Evolutionary conservation across 2,113 vertebrate species (phyloP).

Genomic region (Nannobrachium achirus): DNA sequence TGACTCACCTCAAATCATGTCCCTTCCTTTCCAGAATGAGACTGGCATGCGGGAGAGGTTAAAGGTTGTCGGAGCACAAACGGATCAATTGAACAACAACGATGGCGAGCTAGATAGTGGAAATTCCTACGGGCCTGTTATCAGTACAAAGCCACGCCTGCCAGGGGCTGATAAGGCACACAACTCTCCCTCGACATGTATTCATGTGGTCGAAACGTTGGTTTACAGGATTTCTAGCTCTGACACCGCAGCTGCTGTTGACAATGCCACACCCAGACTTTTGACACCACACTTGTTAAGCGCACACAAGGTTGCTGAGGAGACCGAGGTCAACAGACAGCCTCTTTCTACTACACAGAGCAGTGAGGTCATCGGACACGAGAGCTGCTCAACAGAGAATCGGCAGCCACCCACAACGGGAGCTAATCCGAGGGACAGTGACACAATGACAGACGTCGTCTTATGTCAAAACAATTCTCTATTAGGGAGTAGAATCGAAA

Average conservation of each 20-base stretch:
- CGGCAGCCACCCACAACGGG: neutral
- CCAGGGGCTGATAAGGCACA: slow-evolving; percentile 18
- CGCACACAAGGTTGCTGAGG: slow-evolving; percentile 21
- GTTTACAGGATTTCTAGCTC: slow-evolving; percentile 58
- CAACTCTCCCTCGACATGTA: slow-evolving; percentile 24
- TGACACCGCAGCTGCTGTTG: slow-evolving; percentile 4
- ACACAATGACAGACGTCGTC: slow-evolving; percentile 38
- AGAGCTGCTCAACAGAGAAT: slow-evolving; percentile 43
- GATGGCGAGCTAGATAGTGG: neutral
- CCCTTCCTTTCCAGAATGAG: slow-evolving; percentile 36
- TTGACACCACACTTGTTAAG: slow-evolving; percentile 13
- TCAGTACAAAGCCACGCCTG: slow-evolving; percentile 25
- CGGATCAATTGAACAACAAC: slow-evolving; percentile 30
- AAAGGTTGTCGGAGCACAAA: slow-evolving; percentile 24
- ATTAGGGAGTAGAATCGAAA: slow-evolving; percentile 50
- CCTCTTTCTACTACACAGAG: slow-evolving; percentile 11
- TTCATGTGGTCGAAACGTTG: slow-evolving; percentile 61
- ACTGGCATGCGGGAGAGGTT: slow-evolving; percentile 9
- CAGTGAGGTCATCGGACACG: slow-evolving; percentile 14
- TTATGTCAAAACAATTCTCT: slow-evolving; percentile 56
- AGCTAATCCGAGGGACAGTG: slow-evolving; percentile 16
- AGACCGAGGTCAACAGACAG: slow-evolving; percentile 37
- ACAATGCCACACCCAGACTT: slow-evolving; percentile 32
- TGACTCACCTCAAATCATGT: neutral
- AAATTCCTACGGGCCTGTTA: slow-evolving; percentile 16